Evolutionary conservation across 1,140 invertebrate genomes (phyloP).

Genomic region (Heliconius congener): DNA sequence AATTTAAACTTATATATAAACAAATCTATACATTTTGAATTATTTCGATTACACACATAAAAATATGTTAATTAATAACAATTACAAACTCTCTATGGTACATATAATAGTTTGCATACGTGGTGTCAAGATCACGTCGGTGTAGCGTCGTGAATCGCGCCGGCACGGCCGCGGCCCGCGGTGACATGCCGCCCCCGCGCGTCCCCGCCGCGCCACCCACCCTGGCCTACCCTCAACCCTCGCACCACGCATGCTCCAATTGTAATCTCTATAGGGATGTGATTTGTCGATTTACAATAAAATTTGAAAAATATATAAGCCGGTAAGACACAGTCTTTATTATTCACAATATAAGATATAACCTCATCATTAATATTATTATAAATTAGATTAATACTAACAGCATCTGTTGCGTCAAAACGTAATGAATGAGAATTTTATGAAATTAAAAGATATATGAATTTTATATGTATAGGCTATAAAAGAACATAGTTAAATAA

Average conservation of each 20-base stretch:
- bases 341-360: not conserved
- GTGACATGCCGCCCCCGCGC: constrained; percentile 60
- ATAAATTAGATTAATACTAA: no score
- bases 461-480: not conserved
- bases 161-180: constrained; percentile 50
- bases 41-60: no score
- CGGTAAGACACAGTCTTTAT: not conserved
- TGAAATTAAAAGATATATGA: no score
- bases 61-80: no score
- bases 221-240: constrained; percentile 47
- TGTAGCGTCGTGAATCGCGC: constrained; percentile 30
- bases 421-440: no score
- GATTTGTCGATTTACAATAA: constrained; percentile 63
- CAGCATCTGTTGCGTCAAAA: no score
- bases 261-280: constrained; percentile 80
- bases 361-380: no score
- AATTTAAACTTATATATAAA: not conserved
- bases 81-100: not conserved
- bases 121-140: constrained; percentile 77
- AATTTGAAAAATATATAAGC: constrained; percentile 3
- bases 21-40: not conserved
- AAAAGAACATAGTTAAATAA: constrained; percentile 58
- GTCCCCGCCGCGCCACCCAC: constrained; percentile 33
- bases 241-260: constrained; percentile 80
- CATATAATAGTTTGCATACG: constrained; percentile 68